phyloP scores from a whole-genome alignment of 2,888 invertebrate genomes.

The Plebejus argus region DNA sequence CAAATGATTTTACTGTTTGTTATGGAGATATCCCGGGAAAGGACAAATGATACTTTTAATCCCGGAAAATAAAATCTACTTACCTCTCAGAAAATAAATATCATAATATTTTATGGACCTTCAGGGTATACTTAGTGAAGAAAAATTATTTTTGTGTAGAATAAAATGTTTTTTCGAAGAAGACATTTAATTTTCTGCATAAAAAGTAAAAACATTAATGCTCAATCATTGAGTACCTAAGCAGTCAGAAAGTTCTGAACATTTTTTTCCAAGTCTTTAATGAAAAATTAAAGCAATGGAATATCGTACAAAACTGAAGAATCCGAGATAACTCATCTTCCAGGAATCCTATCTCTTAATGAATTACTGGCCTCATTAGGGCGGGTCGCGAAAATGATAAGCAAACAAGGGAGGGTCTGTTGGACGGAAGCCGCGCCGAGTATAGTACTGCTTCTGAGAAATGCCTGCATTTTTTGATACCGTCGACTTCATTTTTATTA shows the following conservation, averaged over 20 bases:
- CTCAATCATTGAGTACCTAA: no score
- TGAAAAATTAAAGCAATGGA: background rate
- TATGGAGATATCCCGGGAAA: no score
- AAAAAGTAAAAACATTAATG: no score
- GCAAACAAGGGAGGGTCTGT: conserved; percentile 70
- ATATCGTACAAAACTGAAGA: conserved; percentile 23
- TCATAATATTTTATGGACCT: no score
- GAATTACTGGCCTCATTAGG: conserved; percentile 68
- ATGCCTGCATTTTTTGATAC: conserved; percentile 1
- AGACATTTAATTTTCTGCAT: no score
- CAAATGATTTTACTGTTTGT: no score
- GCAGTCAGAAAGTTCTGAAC: background rate
- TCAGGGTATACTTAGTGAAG: no score
- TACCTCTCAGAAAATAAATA: no score
- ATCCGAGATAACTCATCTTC: conserved; percentile 52
- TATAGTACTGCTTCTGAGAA: conserved; percentile 36
- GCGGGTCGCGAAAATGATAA: conserved; percentile 74
- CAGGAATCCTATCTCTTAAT: conserved; percentile 57
- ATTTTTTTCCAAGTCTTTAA: background rate
- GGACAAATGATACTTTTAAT: no score
- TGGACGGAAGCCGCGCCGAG: conserved; percentile 56
- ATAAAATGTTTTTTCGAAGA: no score
- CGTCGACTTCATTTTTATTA: conserved; percentile 10
- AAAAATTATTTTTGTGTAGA: no score
- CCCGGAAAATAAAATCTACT: no score